phyloP scores from a whole-genome alignment of 2,888 invertebrate genomes.

The Achlya flavicornis region DNA sequence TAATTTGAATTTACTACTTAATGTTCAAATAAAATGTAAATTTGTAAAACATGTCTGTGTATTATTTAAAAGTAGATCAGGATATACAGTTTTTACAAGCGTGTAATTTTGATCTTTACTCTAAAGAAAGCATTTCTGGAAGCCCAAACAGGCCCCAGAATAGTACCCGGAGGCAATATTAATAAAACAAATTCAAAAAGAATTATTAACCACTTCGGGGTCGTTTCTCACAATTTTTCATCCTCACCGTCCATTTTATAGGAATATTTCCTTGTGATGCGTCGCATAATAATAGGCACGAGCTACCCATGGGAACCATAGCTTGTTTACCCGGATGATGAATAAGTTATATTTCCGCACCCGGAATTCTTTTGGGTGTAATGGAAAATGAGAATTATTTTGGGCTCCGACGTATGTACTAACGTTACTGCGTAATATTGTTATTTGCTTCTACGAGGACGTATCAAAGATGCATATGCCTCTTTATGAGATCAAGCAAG shows the following conservation, averaged over 20 bases:
- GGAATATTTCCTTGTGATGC: conserved; percentile 9
- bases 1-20: too few species aligned
- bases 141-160: neutral
- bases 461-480: too few species aligned
- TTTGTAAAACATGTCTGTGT: too few species aligned
- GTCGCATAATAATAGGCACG: neutral
- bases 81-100: too few species aligned
- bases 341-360: neutral
- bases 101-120: neutral
- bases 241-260: conserved; percentile 10
- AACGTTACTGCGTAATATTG: neutral
- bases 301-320: neutral
- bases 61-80: too few species aligned
- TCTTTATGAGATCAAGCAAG: too few species aligned
- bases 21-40: too few species aligned
- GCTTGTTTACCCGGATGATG: conserved; percentile 4
- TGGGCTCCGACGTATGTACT: neutral
- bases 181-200: neutral
- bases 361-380: neutral
- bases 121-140: neutral
- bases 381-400: conserved; percentile 1
- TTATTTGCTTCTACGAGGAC: too few species aligned
- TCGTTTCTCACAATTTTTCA: conserved; percentile 8
- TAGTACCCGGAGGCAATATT: neutral
- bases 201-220: neutral